These are phyloP conservation scores for Patella depressa DNA, from an alignment of 2,888 invertebrate species.

Conservation along the genomic window DNA sequence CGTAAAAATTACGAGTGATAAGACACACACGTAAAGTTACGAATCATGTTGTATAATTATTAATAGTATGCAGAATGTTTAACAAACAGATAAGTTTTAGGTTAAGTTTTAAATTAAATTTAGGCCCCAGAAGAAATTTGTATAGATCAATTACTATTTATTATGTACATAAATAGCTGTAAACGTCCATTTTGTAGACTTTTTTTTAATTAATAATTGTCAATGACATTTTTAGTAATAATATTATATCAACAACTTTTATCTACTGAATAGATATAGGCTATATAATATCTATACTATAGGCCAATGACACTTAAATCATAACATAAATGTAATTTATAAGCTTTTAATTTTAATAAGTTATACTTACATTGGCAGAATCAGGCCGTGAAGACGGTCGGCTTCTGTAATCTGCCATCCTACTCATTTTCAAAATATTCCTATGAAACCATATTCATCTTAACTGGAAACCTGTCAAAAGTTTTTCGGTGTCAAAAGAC, in stretches of 20 bases:
- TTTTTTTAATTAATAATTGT: too few species aligned
- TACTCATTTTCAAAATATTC: neutral
- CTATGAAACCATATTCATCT: conserved; percentile 1
- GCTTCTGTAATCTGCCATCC: conserved; percentile 1
- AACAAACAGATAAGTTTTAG: too few species aligned
- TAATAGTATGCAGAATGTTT: too few species aligned
- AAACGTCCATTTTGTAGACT: too few species aligned
- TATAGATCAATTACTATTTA: too few species aligned
- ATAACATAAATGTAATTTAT: neutral
- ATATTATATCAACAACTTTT: neutral
- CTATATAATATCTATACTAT: neutral
- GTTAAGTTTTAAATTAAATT: too few species aligned
- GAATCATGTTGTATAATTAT: too few species aligned
- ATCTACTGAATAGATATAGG: neutral
- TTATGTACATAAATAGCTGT: too few species aligned
- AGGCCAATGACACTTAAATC: neutral
- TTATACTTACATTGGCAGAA: neutral
- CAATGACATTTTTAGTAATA: too few species aligned
- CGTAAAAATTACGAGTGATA: too few species aligned
- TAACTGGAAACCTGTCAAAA: neutral
- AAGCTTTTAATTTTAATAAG: neutral
- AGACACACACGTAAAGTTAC: too few species aligned
- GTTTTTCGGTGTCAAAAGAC: neutral
- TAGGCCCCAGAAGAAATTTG: too few species aligned
- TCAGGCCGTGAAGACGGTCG: neutral